Base-by-base conservation (phyloP, 1,140 invertebrate species). In the Drosophila grimshawi region DNA sequence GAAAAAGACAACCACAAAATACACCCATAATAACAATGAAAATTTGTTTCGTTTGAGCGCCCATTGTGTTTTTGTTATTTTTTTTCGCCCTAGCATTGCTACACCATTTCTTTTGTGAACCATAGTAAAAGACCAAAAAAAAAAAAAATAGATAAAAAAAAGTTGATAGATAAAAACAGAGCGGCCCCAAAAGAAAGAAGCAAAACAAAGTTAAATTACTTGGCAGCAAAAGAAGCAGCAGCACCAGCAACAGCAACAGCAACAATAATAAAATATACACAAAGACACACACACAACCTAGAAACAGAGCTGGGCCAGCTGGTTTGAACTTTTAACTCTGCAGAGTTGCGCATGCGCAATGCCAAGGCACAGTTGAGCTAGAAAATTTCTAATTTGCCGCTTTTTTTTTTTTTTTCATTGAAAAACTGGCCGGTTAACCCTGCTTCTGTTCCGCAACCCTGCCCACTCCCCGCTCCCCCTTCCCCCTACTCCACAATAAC, bases 101-200 rank as follows among this genome's bases (percentile, higher is more conserved):
- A 68, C 69, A 76, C 53, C 79, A 81, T 80, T 86, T 83, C 83
- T 82, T 83, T 88, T 83, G 77, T 89, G 79, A 77, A 74, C 70
- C 78, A 75, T 51, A 78, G 75, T 49, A 33, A 62, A 27, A 57
- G 53, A 57, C 49, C 43, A 66, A 55, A 59, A 75, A 75, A 60
- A 55, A 39, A 52, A n/a, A 37, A n/a, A n/a, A n/a, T n/a, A n/a
- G n/a, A 41, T 33, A 39, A 56, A 65, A 66, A 49, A 59, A 35
- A 29, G 8, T 32, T 48, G 46, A 37, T 37, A 55, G 37, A 32
- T 37, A 71, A 45, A 64, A 67, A 81, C 41, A 33, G 41, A 37
- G 37, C 39, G 59, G 43, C 66, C 59, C 45, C 66, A 69, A 75
- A 75, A 68, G 56, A 75, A 69, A 63, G 55, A 49, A 60, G 46